Conservation (phyloP, 2,113 vertebrate genomes). For the Thalassarche chlororhynchos region DNA sequence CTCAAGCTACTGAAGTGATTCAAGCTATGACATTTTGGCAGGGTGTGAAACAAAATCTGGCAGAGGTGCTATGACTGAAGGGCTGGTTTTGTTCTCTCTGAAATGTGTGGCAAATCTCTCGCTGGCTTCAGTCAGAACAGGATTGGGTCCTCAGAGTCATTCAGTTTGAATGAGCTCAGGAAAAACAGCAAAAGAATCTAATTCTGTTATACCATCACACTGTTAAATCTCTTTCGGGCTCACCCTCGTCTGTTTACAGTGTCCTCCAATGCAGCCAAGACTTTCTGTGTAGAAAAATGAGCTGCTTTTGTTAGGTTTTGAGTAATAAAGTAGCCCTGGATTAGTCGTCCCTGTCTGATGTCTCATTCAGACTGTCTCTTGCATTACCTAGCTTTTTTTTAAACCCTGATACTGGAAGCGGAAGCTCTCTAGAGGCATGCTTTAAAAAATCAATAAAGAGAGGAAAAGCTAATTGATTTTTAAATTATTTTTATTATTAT, state of each 20-base stretch:
- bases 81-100: slow-evolving; percentile 12
- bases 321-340: background rate
- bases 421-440: background rate
- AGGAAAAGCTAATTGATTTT: slow-evolving; percentile 21
- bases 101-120: slow-evolving; percentile 19
- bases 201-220: background rate
- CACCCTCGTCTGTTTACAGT: background rate
- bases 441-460: slow-evolving; percentile 16
- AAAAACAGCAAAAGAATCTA: background rate
- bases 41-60: slow-evolving; percentile 51
- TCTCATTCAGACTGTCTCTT: slow-evolving; percentile 13
- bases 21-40: slow-evolving; percentile 49
- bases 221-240: background rate
- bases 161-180: background rate
- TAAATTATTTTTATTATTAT: background rate
- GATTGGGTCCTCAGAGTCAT: background rate
- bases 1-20: slow-evolving; percentile 40
- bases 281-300: background rate
- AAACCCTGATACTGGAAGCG: background rate
- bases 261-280: background rate
- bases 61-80: slow-evolving; percentile 4
- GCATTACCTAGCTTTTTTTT: background rate
- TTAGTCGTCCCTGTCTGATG: slow-evolving; percentile 1
- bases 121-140: background rate
- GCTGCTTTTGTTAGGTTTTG: background rate